Base-by-base conservation (phyloP, 2,888 invertebrate species). In the Lochmaea crataegi region DNA sequence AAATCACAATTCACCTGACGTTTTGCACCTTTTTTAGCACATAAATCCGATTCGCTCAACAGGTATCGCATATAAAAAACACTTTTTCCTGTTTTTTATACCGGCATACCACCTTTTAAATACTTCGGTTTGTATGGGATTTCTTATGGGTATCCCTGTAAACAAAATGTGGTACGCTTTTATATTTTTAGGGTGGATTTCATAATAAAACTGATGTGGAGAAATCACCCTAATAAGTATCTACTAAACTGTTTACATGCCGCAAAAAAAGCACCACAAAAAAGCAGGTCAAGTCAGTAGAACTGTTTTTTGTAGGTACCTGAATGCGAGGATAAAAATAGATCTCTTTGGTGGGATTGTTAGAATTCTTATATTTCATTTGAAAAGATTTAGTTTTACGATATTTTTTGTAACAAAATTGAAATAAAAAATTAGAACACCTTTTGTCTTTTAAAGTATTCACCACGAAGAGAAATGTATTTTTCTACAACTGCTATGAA, bases 231-330 rank as follows among this genome's bases (percentile, higher is more conserved):
- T 75, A 77, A 77, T 77, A 75, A 77, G 73, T 72, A 71, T 68
- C 64, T 72, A 74, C 77, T 77, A 75, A 75, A 74, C 75, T 72
- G 75, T 83, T 84, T 83, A 84, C 84, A 84, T 82, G 80, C 84
- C 84, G 80, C 85, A 84, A 84, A 85, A 84, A 85, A 84, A 77
- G 76, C 80, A 76, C 75, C 78, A 78, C 81, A 83, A 83, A 82
- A 83, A 84, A 77, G 75, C 76, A 75, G 77, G 77, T 77, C 77
- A 75, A 67, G 71, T 68, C 60, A 58, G 26, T 61, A 53, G 58
- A 38, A 48, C n/a, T 66, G 42, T 65, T 65, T 72, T 67, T 64
- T 22, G 61, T 70, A 53, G 63, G 65, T 53, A 73, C 68, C 66
- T 51, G 71, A 61, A 71, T 11, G 16, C 41, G 5, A 11, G 16